Base-by-base conservation (phyloP, 1,140 invertebrate genomes). In the Drosophila littoralis region DNA sequence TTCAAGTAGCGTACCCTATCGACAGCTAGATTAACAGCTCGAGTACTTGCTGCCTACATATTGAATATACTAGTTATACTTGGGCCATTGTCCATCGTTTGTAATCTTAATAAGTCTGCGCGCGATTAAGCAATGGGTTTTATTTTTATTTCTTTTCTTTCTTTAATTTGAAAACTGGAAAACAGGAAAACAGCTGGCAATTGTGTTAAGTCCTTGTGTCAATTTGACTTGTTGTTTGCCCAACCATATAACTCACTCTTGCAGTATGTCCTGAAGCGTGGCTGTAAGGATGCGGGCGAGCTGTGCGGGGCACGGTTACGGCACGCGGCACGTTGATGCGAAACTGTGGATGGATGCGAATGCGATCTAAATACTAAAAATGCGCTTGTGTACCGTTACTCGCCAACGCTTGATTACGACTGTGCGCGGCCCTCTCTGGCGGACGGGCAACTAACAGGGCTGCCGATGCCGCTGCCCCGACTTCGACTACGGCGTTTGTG, bases 321-420 rank as follows among this genome's bases (percentile, higher is more conserved):
- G 57, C 15, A 28, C 43, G 60, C n/a, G 40, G 15, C 61, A 65
- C 58, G 66, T 69, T 50, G 15, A 65, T 66, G 7, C 32, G 15
- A 40, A 65, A 45, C 13, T 40, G n/a, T 36, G 59, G 8, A 40
- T 67, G n/a, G 22, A 13, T 58, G n/a, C 46, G 22, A 48, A 10
- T 36, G 36, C 33, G 61, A 45, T 15, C 17, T 7, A 63, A 69
- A 40, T 13, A 28, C 22, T 5, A 28, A 69, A 71, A 67, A 72
- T 71, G 64, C 82, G 82, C 55, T 38, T 38, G 77, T 63, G 76
- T 73, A 83, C 83, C 77, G 83, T 77, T 88, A 77, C 55, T 79
- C 77, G 80, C 69, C 79, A 65, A 54, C 51, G 84, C 69, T 79
- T 59, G 76, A 82, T 73, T 83, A 74, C 79, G 84, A 86, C 82